phyloP scores from a whole-genome alignment of 2,113 vertebrate species.

The Struthio camelus region DNA sequence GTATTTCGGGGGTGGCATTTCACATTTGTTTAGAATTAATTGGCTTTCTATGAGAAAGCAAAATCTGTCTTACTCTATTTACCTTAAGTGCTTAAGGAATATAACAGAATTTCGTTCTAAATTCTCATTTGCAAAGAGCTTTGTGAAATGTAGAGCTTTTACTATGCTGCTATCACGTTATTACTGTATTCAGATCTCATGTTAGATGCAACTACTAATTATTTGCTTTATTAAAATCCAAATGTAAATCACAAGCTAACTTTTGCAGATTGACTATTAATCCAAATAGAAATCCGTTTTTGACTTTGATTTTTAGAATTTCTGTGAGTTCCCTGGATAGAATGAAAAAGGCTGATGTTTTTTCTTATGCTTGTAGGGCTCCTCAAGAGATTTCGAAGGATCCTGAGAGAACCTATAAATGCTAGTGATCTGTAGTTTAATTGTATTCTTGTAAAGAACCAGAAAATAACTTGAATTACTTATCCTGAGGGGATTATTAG shows the following conservation, averaged over 20 bases:
- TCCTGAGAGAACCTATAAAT: background rate
- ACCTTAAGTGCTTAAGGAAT: background rate
- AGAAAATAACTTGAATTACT: background rate
- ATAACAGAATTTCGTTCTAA: constrained; percentile 6
- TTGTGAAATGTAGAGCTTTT: background rate
- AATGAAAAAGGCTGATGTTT: background rate
- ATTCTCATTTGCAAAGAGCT: background rate
- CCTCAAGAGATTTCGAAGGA: background rate
- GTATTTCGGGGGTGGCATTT: constrained; percentile 37
- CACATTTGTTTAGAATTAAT: constrained; percentile 14
- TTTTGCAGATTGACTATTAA: background rate
- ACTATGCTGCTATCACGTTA: background rate
- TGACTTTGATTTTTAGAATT: background rate
- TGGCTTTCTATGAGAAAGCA: background rate
- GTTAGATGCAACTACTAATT: background rate
- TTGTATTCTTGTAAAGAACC: background rate
- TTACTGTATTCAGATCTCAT: background rate
- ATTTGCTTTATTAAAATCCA: background rate
- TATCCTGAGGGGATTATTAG: background rate
- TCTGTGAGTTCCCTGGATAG: background rate
- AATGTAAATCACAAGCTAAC: background rate
- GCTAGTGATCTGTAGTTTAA: background rate
- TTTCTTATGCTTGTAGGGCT: background rate
- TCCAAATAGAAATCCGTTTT: background rate
- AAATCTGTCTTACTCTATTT: constrained; percentile 13